Conservation (phyloP, 1,140 invertebrate genomes). For the Leptonema lineaticorne region DNA sequence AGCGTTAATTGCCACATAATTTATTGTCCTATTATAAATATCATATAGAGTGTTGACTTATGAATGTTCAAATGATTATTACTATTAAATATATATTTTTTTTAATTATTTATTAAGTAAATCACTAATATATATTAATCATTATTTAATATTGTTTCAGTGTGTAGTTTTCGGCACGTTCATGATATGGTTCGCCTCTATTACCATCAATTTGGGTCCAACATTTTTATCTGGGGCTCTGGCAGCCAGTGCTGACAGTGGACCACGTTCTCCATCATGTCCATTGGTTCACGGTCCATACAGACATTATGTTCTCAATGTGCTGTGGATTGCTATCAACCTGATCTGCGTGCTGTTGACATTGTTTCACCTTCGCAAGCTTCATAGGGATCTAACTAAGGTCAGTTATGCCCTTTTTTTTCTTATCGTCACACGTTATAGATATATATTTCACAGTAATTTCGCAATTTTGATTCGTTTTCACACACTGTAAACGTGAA, state of each 20-base stretch:
- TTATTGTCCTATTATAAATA: no score
- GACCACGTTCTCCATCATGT: slow-evolving; percentile 75
- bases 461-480: no score
- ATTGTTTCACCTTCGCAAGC: slow-evolving; percentile 78
- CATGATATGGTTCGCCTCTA: slow-evolving; percentile 90
- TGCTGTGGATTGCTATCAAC: slow-evolving; percentile 87
- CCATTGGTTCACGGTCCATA: slow-evolving; percentile 78
- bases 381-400: slow-evolving; percentile 81
- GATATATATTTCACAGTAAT: no score
- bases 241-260: slow-evolving; percentile 78
- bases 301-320: slow-evolving; percentile 85
- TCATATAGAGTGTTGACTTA: no score
- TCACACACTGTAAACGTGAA: no score
- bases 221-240: slow-evolving; percentile 85
- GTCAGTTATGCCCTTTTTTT: no score
- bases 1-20: no score
- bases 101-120: no score
- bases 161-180: slow-evolving; percentile 89
- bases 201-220: slow-evolving; percentile 88
- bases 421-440: no score
- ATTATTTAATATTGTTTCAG: slow-evolving; percentile 55
- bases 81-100: no score
- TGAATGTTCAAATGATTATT: no score
- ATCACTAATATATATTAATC: not conserved
- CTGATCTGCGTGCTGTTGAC: slow-evolving; percentile 84